phyloP scores from a whole-genome alignment of 2,113 vertebrate species.

The Myodes glareolus region DNA sequence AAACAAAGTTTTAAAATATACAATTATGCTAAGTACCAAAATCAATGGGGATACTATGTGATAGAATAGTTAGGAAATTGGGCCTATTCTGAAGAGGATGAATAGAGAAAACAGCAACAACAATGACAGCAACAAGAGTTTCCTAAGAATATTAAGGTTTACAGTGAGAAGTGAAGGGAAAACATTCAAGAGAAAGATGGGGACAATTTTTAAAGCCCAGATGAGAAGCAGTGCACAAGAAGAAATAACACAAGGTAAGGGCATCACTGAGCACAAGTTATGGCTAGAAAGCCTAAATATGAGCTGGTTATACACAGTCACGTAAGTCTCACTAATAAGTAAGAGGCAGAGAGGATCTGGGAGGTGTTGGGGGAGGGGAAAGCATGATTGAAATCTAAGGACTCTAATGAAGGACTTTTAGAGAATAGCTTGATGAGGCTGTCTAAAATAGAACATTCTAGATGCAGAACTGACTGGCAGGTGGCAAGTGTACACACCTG shows the following conservation, averaged over 20 bases:
- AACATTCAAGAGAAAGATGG: neutral
- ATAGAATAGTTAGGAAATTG: neutral
- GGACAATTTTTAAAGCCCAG: neutral
- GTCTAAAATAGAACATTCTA: neutral
- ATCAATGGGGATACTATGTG: neutral
- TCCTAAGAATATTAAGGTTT: neutral
- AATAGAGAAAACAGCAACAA: neutral
- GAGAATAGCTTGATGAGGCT: neutral
- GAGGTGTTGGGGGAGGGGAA: too few relatives aligned
- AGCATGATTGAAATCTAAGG: neutral
- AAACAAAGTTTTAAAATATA: neutral
- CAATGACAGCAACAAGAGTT: neutral
- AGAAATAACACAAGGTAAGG: neutral
- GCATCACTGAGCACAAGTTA: neutral
- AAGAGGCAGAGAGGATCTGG: neutral
- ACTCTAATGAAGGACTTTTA: neutral
- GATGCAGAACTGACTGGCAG: neutral
- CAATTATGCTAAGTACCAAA: neutral
- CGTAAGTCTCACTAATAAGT: neutral
- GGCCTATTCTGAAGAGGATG: neutral
- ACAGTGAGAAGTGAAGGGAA: neutral
- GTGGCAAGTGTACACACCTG: neutral
- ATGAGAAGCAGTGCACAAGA: neutral
- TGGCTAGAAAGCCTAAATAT: neutral
- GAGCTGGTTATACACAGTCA: rapidly evolving